A percentile compares a stretch with the other conserved stretches of the same genome.
phyloP scores from a whole-genome alignment of 2,888 invertebrate species.

The Cantharis rustica region DNA sequence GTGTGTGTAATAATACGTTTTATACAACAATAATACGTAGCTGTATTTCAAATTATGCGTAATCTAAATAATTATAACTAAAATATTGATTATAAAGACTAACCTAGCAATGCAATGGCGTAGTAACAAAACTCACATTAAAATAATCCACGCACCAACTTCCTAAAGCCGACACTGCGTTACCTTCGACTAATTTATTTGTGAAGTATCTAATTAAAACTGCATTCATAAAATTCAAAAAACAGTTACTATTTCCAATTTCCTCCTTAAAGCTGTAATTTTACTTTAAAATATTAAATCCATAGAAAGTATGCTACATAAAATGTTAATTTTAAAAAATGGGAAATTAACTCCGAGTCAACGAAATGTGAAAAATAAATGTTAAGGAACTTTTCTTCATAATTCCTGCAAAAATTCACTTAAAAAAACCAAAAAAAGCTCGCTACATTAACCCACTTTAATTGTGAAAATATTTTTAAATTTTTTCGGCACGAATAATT shows the following conservation, averaged over 20 bases:
- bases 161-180: background rate
- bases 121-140: background rate
- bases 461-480: background rate
- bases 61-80: conserved; percentile 28
- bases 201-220: background rate
- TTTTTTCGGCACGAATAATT: background rate
- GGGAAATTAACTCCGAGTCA: background rate
- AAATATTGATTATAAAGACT: background rate
- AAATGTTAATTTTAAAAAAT: background rate
- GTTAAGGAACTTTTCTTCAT: background rate
- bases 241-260: background rate
- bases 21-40: conserved; percentile 24
- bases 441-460: background rate
- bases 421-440: background rate
- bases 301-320: background rate
- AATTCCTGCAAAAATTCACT: background rate
- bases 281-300: background rate
- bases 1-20: conserved; percentile 23
- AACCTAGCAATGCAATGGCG: background rate
- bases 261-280: background rate
- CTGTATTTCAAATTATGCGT: conserved; percentile 23
- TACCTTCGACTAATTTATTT: background rate
- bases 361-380: background rate
- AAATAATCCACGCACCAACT: background rate
- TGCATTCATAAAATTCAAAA: background rate